Evolutionary conservation across 2,113 vertebrate species (phyloP).

Genomic region (Apodemus speciosus): DNA sequence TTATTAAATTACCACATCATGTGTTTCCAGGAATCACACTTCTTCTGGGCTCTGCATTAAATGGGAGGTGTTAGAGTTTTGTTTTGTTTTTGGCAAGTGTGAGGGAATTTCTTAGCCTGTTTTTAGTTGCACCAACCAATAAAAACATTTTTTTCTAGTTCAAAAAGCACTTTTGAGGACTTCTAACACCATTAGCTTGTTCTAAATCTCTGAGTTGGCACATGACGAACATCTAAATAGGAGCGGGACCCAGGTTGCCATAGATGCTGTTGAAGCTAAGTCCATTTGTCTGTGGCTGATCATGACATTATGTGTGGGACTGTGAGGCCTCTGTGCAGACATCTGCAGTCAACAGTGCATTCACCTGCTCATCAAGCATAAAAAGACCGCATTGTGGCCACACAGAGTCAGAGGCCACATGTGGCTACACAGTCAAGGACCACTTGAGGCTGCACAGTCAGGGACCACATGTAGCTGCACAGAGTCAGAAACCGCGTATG

Average conservation of each 20-base stretch:
- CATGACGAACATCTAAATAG: background rate
- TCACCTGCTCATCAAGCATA: background rate
- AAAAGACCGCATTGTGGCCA: background rate
- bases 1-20: conserved; percentile 65
- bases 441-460: no score
- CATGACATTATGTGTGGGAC: fast-evolving
- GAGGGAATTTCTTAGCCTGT: conserved; percentile 60
- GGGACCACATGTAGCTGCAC: no score
- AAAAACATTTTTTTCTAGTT: conserved; percentile 48
- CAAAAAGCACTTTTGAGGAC: conserved; percentile 33
- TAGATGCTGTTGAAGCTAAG: background rate
- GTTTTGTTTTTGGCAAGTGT: conserved; percentile 57
- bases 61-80: conserved; percentile 50
- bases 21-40: conserved; percentile 68
- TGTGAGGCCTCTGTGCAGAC: fast-evolving
- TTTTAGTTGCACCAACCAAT: conserved; percentile 59
- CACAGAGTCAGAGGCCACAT: no score
- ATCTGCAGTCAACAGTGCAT: fast-evolving
- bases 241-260: background rate
- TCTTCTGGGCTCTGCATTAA: conserved; percentile 49
- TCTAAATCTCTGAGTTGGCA: background rate
- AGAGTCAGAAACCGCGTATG: no score
- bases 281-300: background rate
- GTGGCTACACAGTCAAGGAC: no score
- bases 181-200: background rate